Conservation (phyloP, 2,113 vertebrate genomes). For the Phoxinus phoxinus region DNA sequence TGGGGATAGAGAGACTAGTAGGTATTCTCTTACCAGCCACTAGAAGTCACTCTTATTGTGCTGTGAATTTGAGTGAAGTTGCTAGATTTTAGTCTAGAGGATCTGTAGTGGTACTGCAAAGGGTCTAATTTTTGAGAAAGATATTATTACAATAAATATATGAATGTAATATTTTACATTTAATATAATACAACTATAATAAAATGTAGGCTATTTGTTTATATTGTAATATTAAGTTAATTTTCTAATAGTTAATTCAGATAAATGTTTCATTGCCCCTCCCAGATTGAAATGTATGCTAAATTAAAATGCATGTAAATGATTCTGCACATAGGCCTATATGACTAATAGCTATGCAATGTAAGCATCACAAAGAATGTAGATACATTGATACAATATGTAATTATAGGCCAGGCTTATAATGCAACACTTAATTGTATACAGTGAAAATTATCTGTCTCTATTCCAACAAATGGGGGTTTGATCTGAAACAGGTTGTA, state of each 20-base stretch:
- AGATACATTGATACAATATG: not conserved
- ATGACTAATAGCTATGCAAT: not conserved
- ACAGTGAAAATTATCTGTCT: not conserved
- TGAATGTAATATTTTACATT: not conserved
- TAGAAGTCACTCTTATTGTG: constrained; percentile 33
- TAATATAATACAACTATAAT: not conserved
- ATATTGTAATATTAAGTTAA: not conserved
- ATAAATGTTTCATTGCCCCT: not conserved
- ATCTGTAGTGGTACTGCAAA: not conserved
- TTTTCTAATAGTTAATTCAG: not conserved
- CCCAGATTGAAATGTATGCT: not conserved
- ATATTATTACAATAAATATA: not conserved
- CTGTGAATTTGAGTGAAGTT: not conserved
- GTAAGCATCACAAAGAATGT: not conserved
- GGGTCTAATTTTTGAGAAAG: not conserved
- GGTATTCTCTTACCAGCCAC: not conserved
- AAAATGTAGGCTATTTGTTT: not conserved
- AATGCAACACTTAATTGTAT: not conserved
- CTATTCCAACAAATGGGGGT: too few relatives aligned
- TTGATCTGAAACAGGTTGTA: too few relatives aligned
- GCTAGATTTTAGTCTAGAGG: not conserved
- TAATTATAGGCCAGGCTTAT: not conserved
- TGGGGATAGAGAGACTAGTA: not conserved
- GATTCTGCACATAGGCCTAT: not conserved
- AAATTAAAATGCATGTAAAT: not conserved